Percentiles rank a stretch among this genome's conserved stretches.
phyloP scores from a whole-genome alignment of 2,113 vertebrate genomes.

The Ptyas mucosa region DNA sequence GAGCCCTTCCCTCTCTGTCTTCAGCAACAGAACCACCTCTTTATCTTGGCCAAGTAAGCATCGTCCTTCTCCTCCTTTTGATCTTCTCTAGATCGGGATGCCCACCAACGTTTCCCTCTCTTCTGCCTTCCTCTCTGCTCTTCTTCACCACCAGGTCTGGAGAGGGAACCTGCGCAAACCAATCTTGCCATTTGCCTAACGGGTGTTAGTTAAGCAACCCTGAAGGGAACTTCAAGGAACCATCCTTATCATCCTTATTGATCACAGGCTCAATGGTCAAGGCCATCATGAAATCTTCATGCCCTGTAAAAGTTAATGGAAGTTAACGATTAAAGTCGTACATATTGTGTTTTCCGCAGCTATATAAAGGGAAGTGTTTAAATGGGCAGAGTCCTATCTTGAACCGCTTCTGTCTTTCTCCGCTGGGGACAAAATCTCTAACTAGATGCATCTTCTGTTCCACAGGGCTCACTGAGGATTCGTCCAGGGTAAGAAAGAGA shows the following conservation, averaged over 20 bases:
- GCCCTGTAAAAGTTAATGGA: conserved; percentile 82
- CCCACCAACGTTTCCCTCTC: too few species aligned
- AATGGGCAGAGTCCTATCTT: conserved; percentile 31
- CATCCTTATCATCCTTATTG: conserved; percentile 66
- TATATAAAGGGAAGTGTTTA: conserved; percentile 62
- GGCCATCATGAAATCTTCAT: conserved; percentile 73
- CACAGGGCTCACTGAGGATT: conserved; percentile 30
- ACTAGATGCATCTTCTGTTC: conserved; percentile 1
- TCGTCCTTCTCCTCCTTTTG: not conserved
- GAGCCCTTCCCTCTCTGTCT: not conserved
- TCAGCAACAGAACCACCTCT: not conserved
- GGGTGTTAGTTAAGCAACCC: conserved; percentile 63
- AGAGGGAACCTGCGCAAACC: conserved; percentile 49
- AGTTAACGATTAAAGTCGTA: conserved; percentile 79
- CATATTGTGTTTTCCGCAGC: conserved; percentile 38
- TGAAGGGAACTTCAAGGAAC: conserved; percentile 66
- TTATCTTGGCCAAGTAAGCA: not conserved
- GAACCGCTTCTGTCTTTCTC: conserved; percentile 25
- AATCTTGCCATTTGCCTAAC: conserved; percentile 49
- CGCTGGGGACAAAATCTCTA: not conserved
- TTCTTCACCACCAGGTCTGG: not conserved
- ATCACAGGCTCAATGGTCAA: conserved; percentile 73
- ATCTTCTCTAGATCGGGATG: not conserved
- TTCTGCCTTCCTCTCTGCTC: not conserved
- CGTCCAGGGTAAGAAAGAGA: conserved; percentile 64